A percentile compares a stretch with the other conserved stretches of the same genome.
These are phyloP conservation scores for Carpatolechia fugitivella DNA, from an alignment of 2,888 invertebrate genomes.

Conservation along the genomic window DNA sequence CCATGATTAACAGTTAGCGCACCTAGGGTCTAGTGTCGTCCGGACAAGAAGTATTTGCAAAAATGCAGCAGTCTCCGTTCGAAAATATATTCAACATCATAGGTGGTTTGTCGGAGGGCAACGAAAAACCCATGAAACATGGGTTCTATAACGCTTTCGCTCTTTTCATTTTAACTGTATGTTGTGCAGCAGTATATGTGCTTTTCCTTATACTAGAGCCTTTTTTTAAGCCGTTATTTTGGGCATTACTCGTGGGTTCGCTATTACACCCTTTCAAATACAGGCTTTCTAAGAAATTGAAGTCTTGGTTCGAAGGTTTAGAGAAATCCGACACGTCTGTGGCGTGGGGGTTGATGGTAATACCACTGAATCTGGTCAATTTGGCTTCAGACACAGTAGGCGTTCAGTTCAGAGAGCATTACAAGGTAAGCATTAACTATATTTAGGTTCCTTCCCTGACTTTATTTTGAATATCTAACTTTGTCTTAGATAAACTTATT, in stretches of 20 bases:
- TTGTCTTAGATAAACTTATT: too few species aligned
- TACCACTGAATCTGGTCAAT: constrained; percentile 89
- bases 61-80: constrained; percentile 81
- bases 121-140: constrained; percentile 94
- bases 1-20: neutral
- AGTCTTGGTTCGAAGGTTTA: constrained; percentile 87
- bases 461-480: neutral
- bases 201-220: constrained; percentile 93
- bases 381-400: constrained; percentile 87
- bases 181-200: constrained; percentile 85
- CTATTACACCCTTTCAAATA: constrained; percentile 97
- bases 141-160: constrained; percentile 94
- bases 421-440: constrained; percentile 57
- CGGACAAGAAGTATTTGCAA: constrained; percentile 21
- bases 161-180: constrained; percentile 84
- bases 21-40: constrained; percentile 6
- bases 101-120: constrained; percentile 84
- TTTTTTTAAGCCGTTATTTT: constrained; percentile 95
- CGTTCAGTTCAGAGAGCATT: constrained; percentile 83
- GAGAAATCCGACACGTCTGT: constrained; percentile 84
- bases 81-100: constrained; percentile 85
- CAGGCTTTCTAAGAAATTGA: constrained; percentile 85
- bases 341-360: constrained; percentile 76
- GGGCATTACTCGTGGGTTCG: constrained; percentile 98
- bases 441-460: neutral